Evolutionary conservation across 2,113 vertebrate genomes (phyloP), one percentile per base, ranked within the genome.

Genomic region (Coptodon rendalli): DNA sequence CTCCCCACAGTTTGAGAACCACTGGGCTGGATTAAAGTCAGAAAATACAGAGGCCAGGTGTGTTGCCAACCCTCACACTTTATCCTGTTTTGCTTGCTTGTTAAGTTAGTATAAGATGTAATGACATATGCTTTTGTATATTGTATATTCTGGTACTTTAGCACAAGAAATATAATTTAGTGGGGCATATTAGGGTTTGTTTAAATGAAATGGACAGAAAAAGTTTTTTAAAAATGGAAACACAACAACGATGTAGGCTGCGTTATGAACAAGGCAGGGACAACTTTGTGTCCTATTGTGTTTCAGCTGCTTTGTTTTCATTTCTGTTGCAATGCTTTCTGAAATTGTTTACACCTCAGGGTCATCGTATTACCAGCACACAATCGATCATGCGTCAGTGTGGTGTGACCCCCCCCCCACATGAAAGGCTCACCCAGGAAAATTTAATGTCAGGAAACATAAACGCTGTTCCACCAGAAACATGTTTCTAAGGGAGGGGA

Each of bases 151-250:
- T 29, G 14, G 22, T 16, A 27, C 3, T 73, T 45, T 45, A 24
- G 40, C 66, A 1, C 34, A 22, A 7, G 17, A 66, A 8, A 40
- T 22, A 68, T 40, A 1, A 22, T 68, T 40, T 0, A 71, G n/a
- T 71, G 1, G 27, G 4, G 7, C 38, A 45, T 24, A 71, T 43
- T 24, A 14, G 63, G 13, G 66, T 45, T 45, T 45, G 22, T 73
- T 73, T 73, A 27, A 73, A 73, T 27, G 5, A 73, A 45, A 27
- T 45, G 22, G 66, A 45, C 22, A 73, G 13, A 43, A 71, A 4
- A 36, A 0, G 16, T 0, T 66, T 66, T 63, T 36, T 36, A 5
- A 36, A 36, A 66, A 11, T 19, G 34, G 61, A 66, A 66, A 22
- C 61, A 66, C 61, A 38, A 3, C 10, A 68, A 71, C 1, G 12